Conservation (phyloP, 2,888 invertebrate genomes). For the Zaprionus obscuricornis region DNA sequence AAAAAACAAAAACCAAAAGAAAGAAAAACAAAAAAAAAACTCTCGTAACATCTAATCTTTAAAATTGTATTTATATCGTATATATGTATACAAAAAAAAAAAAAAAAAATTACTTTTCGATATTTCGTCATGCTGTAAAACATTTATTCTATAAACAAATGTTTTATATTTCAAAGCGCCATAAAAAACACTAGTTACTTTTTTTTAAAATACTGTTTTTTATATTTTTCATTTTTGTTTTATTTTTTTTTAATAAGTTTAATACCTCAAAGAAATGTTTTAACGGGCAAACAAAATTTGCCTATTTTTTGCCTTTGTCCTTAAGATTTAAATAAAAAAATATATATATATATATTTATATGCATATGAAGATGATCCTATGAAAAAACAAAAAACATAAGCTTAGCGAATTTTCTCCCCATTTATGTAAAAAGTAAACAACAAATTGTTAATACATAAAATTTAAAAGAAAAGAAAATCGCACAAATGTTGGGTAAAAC, state of each 20-base stretch:
- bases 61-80: slow-evolving; percentile 58
- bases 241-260: slow-evolving; percentile 11
- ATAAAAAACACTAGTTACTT: background rate
- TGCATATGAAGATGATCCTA: slow-evolving; percentile 10
- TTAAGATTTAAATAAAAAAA: slow-evolving; percentile 15
- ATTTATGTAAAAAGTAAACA: background rate
- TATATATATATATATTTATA: slow-evolving; percentile 8
- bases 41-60: slow-evolving; percentile 25
- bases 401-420: slow-evolving; percentile 20
- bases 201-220: no score
- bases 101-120: slow-evolving; percentile 25
- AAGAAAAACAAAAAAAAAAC: slow-evolving; percentile 2
- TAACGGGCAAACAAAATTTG: slow-evolving; percentile 25
- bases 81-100: slow-evolving; percentile 14
- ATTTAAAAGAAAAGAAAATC: background rate
- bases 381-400: slow-evolving; percentile 4
- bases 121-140: slow-evolving; percentile 15
- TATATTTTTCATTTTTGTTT: no score
- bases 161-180: background rate
- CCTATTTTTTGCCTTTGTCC: slow-evolving; percentile 36
- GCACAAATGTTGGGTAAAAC: slow-evolving; percentile 22
- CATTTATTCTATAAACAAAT: background rate
- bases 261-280: slow-evolving; percentile 9
- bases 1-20: background rate
- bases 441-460: slow-evolving; percentile 5